Conservation (phyloP, 2,113 vertebrate genomes). For the Rissa tridactyla region DNA sequence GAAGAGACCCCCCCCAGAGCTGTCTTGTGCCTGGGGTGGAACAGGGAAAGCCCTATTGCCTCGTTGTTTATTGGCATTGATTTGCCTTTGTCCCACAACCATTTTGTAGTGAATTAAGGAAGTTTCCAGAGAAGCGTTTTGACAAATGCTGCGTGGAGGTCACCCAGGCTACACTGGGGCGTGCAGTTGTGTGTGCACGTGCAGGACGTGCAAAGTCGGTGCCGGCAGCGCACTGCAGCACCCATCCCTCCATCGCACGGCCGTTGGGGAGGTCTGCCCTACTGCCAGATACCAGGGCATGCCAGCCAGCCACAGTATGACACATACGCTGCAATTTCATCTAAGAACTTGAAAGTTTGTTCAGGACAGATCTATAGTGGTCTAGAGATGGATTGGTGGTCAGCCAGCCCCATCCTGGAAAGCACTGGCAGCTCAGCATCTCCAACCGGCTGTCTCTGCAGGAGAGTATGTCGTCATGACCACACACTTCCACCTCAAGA, state of each 20-base stretch:
- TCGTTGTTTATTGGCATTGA: accelerated
- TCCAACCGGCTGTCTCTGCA: conserved; percentile 64
- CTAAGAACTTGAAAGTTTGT: not conserved
- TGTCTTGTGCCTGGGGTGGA: accelerated
- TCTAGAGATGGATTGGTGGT: not conserved
- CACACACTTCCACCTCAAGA: conserved; percentile 97
- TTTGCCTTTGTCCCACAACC: not conserved
- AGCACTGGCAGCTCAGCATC: not conserved
- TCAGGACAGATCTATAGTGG: not conserved
- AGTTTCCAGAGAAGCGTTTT: not conserved
- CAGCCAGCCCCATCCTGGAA: not conserved
- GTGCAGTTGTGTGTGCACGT: not conserved
- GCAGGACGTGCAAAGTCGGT: not conserved
- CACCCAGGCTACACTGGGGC: no score
- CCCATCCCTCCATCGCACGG: accelerated
- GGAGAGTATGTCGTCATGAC: conserved; percentile 99
- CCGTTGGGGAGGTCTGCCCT: not conserved
- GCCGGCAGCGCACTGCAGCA: not conserved
- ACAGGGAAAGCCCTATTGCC: not conserved
- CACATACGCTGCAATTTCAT: not conserved
- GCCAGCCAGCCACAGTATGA: not conserved
- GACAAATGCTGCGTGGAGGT: not conserved
- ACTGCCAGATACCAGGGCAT: not conserved
- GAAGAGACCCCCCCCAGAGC: not conserved
- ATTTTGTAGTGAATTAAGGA: not conserved